Base-by-base conservation (phyloP, 2,797 vertebrate genomes). In the Argentina silus region DNA sequence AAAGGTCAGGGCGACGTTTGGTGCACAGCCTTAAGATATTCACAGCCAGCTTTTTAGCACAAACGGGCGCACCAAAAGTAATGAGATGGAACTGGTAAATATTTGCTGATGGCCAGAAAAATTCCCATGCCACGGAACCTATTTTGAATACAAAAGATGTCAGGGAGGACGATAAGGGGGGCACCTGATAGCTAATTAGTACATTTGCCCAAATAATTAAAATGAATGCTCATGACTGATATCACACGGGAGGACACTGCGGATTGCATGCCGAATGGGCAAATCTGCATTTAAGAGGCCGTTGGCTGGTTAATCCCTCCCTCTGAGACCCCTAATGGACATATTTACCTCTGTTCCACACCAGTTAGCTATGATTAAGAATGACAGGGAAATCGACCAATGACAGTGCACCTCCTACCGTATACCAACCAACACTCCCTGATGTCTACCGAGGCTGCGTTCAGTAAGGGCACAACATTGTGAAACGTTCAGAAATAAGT, bases 171-270 rank as follows among this genome's bases (percentile, higher is more conserved):
- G 93, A 91, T 92, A 91, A 90, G 92, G 79, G 87, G 85, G 89
- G 88, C 86, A 93, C 90, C 92, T 93, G 92, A 93, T 93, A 93
- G 92, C 92, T 93, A 92, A 93, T 94, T 94, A 93, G 92, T 92
- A 94, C 92, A 93, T 94, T 94, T 93, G 91, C 93, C 91, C 91
- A 93, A 94, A 95, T 94, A 93, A 93, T 94, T 93, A 93, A 90
- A 94, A 94, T 93, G 93, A 94, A 93, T 84, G 86, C 91, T 93
- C 93, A 92, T 93, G 93, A 91, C 91, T 92, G 90, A 93, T 93
- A 93, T 93, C 91, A 92, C 93, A 93, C 91, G 91, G 92, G 88
- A 91, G 89, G 90, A 88, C 67, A 82, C 83, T 93, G 90, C 91
- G 92, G 85, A 86, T 81, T 86, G 91, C 92, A 93, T 93, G 85